Base-by-base conservation (phyloP, 2,113 vertebrate genomes). In the Microcebus lehilahytsara region DNA sequence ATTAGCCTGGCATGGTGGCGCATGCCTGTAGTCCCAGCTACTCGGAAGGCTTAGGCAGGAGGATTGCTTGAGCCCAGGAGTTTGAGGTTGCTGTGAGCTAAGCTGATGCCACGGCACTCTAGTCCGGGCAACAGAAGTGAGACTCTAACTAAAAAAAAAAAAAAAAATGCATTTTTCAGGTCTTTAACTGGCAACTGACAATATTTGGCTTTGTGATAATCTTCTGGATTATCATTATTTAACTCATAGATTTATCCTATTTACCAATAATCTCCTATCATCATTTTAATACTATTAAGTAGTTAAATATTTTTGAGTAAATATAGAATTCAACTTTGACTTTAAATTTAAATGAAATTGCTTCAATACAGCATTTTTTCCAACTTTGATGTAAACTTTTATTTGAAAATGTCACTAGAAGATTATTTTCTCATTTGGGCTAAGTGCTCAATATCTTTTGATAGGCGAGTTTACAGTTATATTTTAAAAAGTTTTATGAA, bases 161-260 rank as follows among this genome's bases (percentile, higher is more conserved):
- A 46, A 46, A 79, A 72, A 91, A 93, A 81, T 90, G 32, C 4
- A 49, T 83, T 80, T 89, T 80, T 17, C 37, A 79, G 58, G 51
- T 49, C 56, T 89, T 19, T 93, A n/a, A 58, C 64, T 79, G 71
- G 53, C 58, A 89, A 56, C 32, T 78, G 49, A 20, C 56, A 72
- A 62, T 83, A 81, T 69, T 79, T 80, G 23, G 27, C 60, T 93
- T 88, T 72, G 13, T 89, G 46, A 75, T 87, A 94, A 64, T 85
- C 32, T 85, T 93, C 93, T 69, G 64, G 71, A 37, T 84, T 81
- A 10, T 53, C n/a, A 85, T 96, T n/a, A 46, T 78, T 96, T 95
- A 86, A 78, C 9, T 93, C 6, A 62, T 77, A 20, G 53, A 58
- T 72, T 89, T 83, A 60, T 53, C 46, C 51, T 72, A 51, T 86